These are phyloP conservation scores for Procavia capensis DNA, from an alignment of 2,113 vertebrate species.

Conservation along the genomic window DNA sequence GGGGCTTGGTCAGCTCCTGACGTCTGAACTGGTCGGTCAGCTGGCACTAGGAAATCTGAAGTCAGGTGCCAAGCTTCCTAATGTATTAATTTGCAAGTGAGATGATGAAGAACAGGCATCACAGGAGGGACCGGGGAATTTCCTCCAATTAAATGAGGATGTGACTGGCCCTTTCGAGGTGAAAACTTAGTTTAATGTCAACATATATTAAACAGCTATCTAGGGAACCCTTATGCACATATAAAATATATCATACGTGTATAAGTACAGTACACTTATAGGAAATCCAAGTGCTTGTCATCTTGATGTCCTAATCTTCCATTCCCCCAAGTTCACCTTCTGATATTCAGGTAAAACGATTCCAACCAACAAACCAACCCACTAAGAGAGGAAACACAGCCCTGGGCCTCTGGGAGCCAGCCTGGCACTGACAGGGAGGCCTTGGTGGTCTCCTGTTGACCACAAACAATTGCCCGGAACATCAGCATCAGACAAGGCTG, in stretches of 20 bases:
- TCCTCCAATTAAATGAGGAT: neutral
- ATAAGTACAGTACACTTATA: neutral
- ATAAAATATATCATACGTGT: neutral
- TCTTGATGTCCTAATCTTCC: neutral
- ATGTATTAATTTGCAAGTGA: neutral
- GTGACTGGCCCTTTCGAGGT: neutral
- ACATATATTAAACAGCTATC: neutral
- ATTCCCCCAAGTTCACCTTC: neutral
- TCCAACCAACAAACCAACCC: neutral
- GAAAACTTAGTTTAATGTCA: neutral
- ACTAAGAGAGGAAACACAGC: neutral
- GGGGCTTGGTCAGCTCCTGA: too few relatives aligned
- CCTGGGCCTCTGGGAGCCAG: neutral
- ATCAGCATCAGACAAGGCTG: neutral
- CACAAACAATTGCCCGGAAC: neutral
- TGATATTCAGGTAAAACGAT: neutral
- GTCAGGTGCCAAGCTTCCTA: neutral
- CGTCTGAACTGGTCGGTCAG: neutral
- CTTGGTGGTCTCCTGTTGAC: neutral
- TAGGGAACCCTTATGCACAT: neutral
- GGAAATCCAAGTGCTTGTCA: neutral
- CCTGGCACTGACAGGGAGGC: neutral
- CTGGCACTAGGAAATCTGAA: constrained; percentile 11
- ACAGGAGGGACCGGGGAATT: neutral
- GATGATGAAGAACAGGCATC: neutral